Evolutionary conservation across 2,888 invertebrate species (phyloP).

Genomic region (Tinea pellionella): DNA sequence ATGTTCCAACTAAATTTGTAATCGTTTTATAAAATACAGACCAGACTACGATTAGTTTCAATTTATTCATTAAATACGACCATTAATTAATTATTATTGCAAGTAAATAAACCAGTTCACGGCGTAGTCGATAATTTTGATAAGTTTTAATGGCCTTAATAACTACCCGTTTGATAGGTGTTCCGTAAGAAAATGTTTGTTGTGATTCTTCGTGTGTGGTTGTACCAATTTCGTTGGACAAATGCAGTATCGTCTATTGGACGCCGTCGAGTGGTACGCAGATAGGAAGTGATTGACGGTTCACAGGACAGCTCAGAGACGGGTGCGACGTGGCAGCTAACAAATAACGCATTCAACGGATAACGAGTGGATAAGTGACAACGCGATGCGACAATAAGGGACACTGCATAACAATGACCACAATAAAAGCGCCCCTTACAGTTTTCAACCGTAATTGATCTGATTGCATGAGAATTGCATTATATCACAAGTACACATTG

Average conservation of each 20-base stretch:
- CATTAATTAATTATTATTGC: neutral
- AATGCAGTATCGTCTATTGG: conserved; percentile 2
- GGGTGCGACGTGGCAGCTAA: conserved; percentile 39
- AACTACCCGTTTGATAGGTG: neutral
- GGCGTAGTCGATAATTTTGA: neutral
- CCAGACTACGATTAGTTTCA: neutral
- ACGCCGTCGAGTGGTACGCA: conserved; percentile 2
- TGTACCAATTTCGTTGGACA: neutral
- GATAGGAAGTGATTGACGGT: conserved; percentile 12
- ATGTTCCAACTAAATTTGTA: neutral
- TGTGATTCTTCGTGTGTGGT: neutral
- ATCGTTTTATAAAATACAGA: neutral
- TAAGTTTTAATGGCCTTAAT: neutral
- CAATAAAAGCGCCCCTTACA: neutral
- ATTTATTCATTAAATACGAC: neutral
- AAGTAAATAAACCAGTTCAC: neutral
- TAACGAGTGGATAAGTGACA: conserved; percentile 64
- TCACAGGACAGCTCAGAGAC: neutral
- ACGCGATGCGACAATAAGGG: conserved; percentile 20
- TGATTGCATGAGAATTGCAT: neutral
- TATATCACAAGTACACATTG: neutral
- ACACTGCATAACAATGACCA: conserved; percentile 10
- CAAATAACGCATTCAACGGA: conserved; percentile 49
- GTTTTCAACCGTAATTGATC: neutral
- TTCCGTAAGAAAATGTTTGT: neutral